A percentile compares a stretch with the other conserved stretches of the same genome.
phyloP scores from a whole-genome alignment of 2,888 invertebrate genomes.

The Agrenia bidenticulata region DNA sequence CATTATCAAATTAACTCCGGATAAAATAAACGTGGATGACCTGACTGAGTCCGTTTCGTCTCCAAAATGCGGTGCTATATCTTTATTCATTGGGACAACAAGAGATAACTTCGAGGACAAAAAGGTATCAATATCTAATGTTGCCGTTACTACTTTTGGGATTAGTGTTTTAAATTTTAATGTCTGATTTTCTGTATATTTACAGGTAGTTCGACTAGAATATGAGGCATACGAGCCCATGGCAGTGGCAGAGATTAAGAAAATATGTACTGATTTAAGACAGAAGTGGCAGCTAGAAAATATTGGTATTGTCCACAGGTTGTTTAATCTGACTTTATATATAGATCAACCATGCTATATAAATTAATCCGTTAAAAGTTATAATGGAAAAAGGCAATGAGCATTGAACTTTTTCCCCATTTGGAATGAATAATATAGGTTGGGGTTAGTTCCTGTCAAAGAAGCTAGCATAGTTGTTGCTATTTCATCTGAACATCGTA shows the following conservation, averaged over 20 bases:
- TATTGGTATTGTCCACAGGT: constrained; percentile 85
- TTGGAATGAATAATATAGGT: too few relatives aligned
- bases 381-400: background rate
- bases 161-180: constrained; percentile 11
- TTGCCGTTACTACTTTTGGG: background rate
- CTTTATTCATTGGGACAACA: constrained; percentile 86
- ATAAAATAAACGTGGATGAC: constrained; percentile 68
- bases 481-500: constrained; percentile 82
- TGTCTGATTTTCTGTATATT: constrained; percentile 14
- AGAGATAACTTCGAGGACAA: constrained; percentile 80
- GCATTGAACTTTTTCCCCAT: too few relatives aligned
- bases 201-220: constrained; percentile 77
- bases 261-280: constrained; percentile 73
- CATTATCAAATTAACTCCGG: constrained; percentile 67
- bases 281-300: constrained; percentile 74
- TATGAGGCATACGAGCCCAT: constrained; percentile 93
- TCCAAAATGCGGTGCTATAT: constrained; percentile 80
- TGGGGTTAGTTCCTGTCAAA: constrained; percentile 78
- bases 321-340: constrained; percentile 48
- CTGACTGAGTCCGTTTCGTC: constrained; percentile 68
- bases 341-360: background rate
- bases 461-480: constrained; percentile 90
- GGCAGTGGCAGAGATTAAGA: constrained; percentile 80
- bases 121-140: constrained; percentile 60
- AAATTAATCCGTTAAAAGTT: background rate